Base-by-base conservation (phyloP, 2,797 vertebrate species). In the Setipinna tenuifilis region DNA sequence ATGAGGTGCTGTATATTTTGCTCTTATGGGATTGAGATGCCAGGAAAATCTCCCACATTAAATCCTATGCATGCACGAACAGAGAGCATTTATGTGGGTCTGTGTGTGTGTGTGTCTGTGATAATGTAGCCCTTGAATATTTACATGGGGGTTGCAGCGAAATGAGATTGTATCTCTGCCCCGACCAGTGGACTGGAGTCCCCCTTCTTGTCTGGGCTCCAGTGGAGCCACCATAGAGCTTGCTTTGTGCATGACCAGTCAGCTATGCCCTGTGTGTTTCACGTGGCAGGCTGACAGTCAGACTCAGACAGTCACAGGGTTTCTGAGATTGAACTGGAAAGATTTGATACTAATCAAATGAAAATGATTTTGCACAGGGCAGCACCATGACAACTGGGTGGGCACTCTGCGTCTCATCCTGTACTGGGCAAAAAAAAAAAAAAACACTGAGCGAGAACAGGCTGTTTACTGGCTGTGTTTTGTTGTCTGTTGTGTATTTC, bases 351-450 rank as follows among this genome's bases (percentile, higher is more conserved):
- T 41, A 78, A 78, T 41, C 31, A 44, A 41, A 44, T 78, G 71
- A 31, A 78, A 78, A 78, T 44, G 71, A 78, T 78, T 78, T 78
- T 41, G 71, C 71, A 44, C 71, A 78, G 68, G 28, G 14, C 68
- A 19, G 31, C 68, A 41, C 16, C 68, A 35, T 78, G 71, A 78
- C 35, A 35, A 44, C 35, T 78, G 17, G 71, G 71, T 78, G 35
- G 71, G 71, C 71, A 78, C 6, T 44, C 16, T 44, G 14, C 11
- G 35, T 78, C 71, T 44, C 16, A 78, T 75, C 68, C 16, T 78
- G 31, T 41, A 31, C 35, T 41, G 35, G 31, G 44, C 31, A 78
- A 44, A 75, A 75, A 75, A 14, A 75, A 68, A 28, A 28, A 68
- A n/a, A 54, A 54, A 54, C 50, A 54, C 50, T 54, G 1, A 54